Conservation (phyloP, 2,888 invertebrate species). For the Steinernema hermaphroditum region DNA sequence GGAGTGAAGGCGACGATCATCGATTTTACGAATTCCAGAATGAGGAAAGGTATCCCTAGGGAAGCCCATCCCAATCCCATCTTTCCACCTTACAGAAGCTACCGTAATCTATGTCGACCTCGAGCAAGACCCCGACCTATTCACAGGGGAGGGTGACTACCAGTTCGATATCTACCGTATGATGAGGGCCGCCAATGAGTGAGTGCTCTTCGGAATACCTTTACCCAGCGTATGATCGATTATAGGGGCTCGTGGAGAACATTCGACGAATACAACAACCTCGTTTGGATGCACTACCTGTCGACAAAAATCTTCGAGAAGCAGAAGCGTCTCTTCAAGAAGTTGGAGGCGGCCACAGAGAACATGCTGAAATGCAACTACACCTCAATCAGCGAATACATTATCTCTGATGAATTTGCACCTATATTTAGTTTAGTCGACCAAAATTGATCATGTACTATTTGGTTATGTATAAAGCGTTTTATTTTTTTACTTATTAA, state of each 20-base stretch:
- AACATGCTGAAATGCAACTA: background rate
- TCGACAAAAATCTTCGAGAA: constrained; percentile 68
- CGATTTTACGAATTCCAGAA: constrained; percentile 84
- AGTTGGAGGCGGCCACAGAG: background rate
- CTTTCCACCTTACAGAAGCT: constrained; percentile 71
- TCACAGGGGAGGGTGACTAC: constrained; percentile 80
- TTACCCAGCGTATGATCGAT: constrained; percentile 22
- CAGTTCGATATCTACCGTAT: constrained; percentile 91
- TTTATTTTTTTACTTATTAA: too few species aligned
- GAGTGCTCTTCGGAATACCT: constrained; percentile 41
- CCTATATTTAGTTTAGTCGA: background rate
- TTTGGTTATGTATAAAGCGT: background rate
- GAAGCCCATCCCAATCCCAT: background rate
- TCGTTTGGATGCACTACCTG: constrained; percentile 87
- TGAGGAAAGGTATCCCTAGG: constrained; percentile 71
- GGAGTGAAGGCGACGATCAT: constrained; percentile 78
- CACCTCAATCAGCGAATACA: background rate
- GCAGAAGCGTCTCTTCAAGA: constrained; percentile 2
- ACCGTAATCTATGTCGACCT: constrained; percentile 76
- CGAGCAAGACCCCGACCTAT: constrained; percentile 69
- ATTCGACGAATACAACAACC: constrained; percentile 83
- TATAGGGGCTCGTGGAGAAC: constrained; percentile 81
- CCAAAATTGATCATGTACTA: background rate
- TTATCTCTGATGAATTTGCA: constrained; percentile 3
- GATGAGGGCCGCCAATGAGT: constrained; percentile 82